Evolutionary conservation across 2,888 invertebrate species (phyloP).

Genomic region (Isotomurus palustris): DNA sequence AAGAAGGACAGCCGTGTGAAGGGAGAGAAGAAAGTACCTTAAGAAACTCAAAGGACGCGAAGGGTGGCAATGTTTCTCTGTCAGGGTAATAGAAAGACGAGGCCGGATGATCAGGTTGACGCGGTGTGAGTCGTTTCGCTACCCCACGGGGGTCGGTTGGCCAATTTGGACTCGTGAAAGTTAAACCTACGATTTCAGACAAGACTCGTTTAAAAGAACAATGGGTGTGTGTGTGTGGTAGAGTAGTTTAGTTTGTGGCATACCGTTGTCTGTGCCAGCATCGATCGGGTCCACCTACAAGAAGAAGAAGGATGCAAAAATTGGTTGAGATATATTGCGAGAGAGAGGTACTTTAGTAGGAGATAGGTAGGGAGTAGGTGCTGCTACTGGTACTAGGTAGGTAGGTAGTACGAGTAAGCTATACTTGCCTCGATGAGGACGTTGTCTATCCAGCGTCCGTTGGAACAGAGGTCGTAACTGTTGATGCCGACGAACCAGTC

Average conservation of each 20-base stretch:
- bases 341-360: too few relatives aligned
- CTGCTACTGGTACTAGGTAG: too few relatives aligned
- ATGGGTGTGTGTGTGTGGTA: neutral
- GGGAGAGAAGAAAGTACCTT: constrained; percentile 60
- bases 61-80: constrained; percentile 76
- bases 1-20: constrained; percentile 1
- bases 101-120: constrained; percentile 85
- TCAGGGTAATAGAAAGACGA: constrained; percentile 92
- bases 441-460: constrained; percentile 86
- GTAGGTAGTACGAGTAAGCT: too few relatives aligned
- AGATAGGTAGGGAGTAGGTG: too few relatives aligned
- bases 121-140: constrained; percentile 81
- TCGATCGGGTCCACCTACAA: constrained; percentile 84
- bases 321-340: too few relatives aligned
- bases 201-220: neutral
- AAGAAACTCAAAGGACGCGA: constrained; percentile 85
- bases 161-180: constrained; percentile 77
- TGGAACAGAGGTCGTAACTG: constrained; percentile 82
- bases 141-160: constrained; percentile 83
- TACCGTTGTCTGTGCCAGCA: constrained; percentile 79
- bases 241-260: neutral
- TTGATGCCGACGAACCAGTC: constrained; percentile 64
- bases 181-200: constrained; percentile 62
- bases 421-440: constrained; percentile 80
- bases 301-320: too few relatives aligned